These are phyloP conservation scores for Astyanax mexicanus DNA, from an alignment of 2,797 vertebrate species.

Conservation along the genomic window DNA sequence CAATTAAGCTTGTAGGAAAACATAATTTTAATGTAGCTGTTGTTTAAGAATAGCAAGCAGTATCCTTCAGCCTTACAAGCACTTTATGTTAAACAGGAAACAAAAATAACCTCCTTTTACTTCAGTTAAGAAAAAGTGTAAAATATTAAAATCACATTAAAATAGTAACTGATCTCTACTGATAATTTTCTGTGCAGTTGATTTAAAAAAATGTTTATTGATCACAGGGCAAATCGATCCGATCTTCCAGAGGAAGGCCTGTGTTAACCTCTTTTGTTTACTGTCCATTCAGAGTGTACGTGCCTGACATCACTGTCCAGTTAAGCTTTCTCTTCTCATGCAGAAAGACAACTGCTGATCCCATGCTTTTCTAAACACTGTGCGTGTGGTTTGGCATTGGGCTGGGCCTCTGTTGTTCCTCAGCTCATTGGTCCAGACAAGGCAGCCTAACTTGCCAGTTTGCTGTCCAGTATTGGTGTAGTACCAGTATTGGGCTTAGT, in stretches of 20 bases:
- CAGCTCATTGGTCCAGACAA: constrained; percentile 13
- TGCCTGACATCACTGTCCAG: constrained; percentile 47
- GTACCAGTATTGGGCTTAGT: no score
- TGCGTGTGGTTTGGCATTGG: constrained; percentile 35
- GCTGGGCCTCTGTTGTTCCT: constrained; percentile 36
- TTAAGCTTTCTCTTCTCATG: constrained; percentile 67
- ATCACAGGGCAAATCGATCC: background rate
- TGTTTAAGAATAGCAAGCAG: no score
- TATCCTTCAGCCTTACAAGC: no score
- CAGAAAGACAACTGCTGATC: constrained; percentile 76
- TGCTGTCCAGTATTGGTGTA: background rate
- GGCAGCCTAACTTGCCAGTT: background rate
- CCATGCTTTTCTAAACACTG: constrained; percentile 68
- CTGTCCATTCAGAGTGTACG: background rate
- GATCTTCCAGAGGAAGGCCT: background rate
- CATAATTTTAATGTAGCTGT: no score
- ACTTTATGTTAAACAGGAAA: no score
- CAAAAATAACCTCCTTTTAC: no score
- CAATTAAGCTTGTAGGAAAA: no score
- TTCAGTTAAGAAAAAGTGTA: no score
- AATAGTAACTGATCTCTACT: no score
- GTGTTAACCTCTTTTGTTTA: constrained; percentile 19
- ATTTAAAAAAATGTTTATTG: no score
- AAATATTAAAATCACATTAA: no score
- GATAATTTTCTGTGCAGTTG: no score